Conservation (phyloP, 2,113 vertebrate species). For the Lynx canadensis region DNA sequence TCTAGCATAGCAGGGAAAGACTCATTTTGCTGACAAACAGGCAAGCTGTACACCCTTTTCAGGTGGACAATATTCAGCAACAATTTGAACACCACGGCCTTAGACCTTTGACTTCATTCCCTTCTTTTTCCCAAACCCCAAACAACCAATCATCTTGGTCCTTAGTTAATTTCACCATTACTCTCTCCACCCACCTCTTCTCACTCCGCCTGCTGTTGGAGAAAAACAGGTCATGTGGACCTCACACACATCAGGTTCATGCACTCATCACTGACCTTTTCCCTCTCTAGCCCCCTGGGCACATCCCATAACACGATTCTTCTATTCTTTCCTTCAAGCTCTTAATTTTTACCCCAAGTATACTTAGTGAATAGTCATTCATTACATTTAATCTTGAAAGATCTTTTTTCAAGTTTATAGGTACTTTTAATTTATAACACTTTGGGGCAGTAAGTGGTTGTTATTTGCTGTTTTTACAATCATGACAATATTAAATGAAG, state of each 20-base stretch:
- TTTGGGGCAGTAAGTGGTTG: background rate
- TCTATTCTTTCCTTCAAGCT: background rate
- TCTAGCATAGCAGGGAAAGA: background rate
- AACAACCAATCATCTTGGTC: background rate
- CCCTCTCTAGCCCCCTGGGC: background rate
- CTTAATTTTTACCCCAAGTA: background rate
- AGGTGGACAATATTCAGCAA: background rate
- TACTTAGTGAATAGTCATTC: background rate
- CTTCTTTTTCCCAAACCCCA: background rate
- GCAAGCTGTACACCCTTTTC: background rate
- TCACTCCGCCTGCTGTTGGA: background rate
- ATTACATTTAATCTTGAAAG: background rate
- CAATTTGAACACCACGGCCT: background rate
- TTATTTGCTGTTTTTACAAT: background rate
- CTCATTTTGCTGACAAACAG: too few species aligned
- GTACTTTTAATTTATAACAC: background rate
- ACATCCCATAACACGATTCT: background rate
- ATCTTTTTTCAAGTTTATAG: background rate
- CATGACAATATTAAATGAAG: background rate
- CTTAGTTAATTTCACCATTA: background rate
- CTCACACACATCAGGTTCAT: background rate
- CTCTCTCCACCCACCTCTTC: background rate
- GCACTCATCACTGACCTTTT: rapidly evolving
- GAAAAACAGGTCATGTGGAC: background rate
- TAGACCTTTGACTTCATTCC: background rate